Percentiles rank a stretch among this genome's conserved stretches.
Evolutionary conservation across 2,888 invertebrate genomes (phyloP).

Genomic region (Heliconius hortense): DNA sequence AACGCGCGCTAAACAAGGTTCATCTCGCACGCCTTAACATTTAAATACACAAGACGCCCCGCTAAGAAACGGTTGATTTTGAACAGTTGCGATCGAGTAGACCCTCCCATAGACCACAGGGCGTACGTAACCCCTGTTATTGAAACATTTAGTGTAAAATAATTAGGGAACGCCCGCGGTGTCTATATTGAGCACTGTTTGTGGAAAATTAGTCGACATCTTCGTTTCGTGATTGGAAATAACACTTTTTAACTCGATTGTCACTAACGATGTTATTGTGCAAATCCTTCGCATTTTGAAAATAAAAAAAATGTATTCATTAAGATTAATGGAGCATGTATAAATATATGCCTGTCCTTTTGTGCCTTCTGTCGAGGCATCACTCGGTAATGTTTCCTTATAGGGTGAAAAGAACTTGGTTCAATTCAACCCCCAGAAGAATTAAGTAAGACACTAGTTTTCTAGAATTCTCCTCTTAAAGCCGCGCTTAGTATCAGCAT

Average conservation of each 20-base stretch:
- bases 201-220: slow-evolving; percentile 39
- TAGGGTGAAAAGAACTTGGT: too few species aligned
- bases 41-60: slow-evolving; percentile 48
- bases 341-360: too few species aligned
- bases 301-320: too few species aligned
- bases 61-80: slow-evolving; percentile 57
- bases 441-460: too few species aligned
- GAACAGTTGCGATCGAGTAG: slow-evolving; percentile 53
- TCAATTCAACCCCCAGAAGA: too few species aligned
- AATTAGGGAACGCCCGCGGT: slow-evolving; percentile 48
- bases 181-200: slow-evolving; percentile 46
- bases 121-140: slow-evolving; percentile 65
- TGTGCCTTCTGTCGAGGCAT: too few species aligned
- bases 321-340: too few species aligned
- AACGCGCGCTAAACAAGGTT: background rate
- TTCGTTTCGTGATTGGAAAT: slow-evolving; percentile 33
- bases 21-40: slow-evolving; percentile 30
- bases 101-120: slow-evolving; percentile 66
- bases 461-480: too few species aligned
- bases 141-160: slow-evolving; percentile 57
- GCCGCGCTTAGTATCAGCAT: too few species aligned
- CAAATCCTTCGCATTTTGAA: background rate
- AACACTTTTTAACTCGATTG: slow-evolving; percentile 28
- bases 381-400: too few species aligned
- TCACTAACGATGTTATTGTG: slow-evolving; percentile 18